Evolutionary conservation across 2,888 invertebrate species (phyloP), one percentile per base, ranked within the genome.

Genomic region (Ochropleura leucogaster): DNA sequence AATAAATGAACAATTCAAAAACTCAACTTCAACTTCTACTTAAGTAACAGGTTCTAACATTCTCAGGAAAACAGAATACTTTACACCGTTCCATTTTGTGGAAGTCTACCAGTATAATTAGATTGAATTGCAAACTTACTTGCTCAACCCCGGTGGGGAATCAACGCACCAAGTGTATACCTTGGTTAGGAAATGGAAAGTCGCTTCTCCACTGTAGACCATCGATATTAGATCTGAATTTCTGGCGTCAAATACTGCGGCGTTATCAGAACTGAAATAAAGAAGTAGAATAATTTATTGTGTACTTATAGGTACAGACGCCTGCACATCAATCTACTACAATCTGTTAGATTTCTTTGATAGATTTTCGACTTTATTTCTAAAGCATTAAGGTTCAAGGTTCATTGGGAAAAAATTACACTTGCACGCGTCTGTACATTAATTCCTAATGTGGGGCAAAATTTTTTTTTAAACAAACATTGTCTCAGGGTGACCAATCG

Each of bases 161-260:
- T 91, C 89, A 49, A 85, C 80, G 75, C 96, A 96, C 92, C 93
- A 93, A 5, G 94, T 93, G 2, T 87, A 86, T 0, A 94, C 79
- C 30, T 88, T 89, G 0, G 93, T 90, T 82, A 93, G 94, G 72
- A 94, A 94, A 74, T 95, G 94, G 55, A 94, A 93, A 0, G 91
- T 91, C 0, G 93, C 93, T 60, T 94, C 92, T 3, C 96, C 96
- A 40, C 88, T 94, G 81, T 93, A 83, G 0, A 90, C 88, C 89
- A 95, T 91, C 0, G 90, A 85, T 65, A 96, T 93, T 7, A 91
- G 82, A 64, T 94, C 95, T 0, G 94, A 89, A 53, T 91, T 93
- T 16, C 84, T 90, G 0, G 93, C 88, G 44, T 93, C 93, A 18
- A 96, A 80, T 7, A 89, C 84, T 3, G 87, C 90, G 6, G 90